phyloP scores from a whole-genome alignment of 1,140 invertebrate species.

The Ptiloglossa arizonensis region DNA sequence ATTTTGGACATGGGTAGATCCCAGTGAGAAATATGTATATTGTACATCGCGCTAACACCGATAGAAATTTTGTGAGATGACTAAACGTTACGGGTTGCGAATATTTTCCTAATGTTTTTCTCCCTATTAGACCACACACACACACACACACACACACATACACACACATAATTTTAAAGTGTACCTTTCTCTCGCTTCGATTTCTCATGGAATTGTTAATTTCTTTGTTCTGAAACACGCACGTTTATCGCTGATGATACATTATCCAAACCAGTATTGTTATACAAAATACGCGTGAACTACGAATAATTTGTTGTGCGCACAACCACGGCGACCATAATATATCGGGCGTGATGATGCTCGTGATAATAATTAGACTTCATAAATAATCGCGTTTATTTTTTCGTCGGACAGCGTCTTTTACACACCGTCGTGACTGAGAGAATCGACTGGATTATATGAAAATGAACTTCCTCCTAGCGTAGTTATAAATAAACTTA shows the following conservation, averaged over 20 bases:
- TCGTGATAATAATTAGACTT: constrained; percentile 50
- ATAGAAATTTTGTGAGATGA: neutral
- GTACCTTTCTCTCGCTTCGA: constrained; percentile 44
- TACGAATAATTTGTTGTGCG: constrained; percentile 36
- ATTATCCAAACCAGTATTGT: constrained; percentile 41
- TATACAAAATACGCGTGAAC: constrained; percentile 31
- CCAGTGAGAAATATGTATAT: neutral
- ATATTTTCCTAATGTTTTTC: constrained; percentile 64
- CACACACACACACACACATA: too few relatives aligned
- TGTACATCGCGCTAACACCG: neutral
- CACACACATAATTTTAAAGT: constrained; percentile 34
- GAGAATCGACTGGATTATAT: constrained; percentile 22
- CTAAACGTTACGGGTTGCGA: constrained; percentile 27
- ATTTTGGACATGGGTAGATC: constrained; percentile 10
- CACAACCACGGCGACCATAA: constrained; percentile 39
- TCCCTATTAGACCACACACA: constrained; percentile 51
- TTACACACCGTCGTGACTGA: constrained; percentile 37
- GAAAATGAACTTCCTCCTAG: constrained; percentile 27
- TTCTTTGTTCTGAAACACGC: neutral
- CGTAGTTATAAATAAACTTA: constrained; percentile 29
- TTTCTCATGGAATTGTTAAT: constrained; percentile 6
- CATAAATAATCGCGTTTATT: constrained; percentile 49
- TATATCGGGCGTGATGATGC: constrained; percentile 27
- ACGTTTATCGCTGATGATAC: neutral
- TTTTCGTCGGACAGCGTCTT: constrained; percentile 36